Conservation (phyloP, 1,140 invertebrate genomes). For the Sarcophaga bullata region DNA sequence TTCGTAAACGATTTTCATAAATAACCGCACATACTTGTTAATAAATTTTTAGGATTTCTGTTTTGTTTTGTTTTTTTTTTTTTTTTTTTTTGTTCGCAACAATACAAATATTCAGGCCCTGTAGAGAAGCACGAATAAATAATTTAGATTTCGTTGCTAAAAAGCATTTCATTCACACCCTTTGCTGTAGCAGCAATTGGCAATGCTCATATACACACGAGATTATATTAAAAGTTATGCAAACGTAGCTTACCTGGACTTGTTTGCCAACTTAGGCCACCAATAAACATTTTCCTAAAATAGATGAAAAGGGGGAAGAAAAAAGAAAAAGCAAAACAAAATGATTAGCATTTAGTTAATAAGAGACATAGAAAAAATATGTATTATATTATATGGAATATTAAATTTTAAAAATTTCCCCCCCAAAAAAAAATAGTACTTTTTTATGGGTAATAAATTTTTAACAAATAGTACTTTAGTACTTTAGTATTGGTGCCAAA, state of each 20-base stretch:
- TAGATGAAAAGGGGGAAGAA: too few relatives aligned
- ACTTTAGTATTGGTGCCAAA: too few relatives aligned
- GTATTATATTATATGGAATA: too few relatives aligned
- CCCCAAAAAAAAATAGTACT: too few relatives aligned
- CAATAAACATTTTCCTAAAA: conserved; percentile 99
- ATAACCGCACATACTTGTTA: not conserved
- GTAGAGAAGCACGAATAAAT: not conserved
- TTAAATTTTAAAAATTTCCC: too few relatives aligned
- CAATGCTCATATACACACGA: not conserved
- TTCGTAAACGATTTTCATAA: too few relatives aligned
- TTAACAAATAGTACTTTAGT: too few relatives aligned
- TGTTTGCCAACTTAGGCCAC: conserved; percentile 99
- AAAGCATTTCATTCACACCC: conserved; percentile 11
- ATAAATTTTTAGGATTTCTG: not conserved
- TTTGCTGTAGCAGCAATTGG: not conserved
- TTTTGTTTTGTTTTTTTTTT: too few relatives aligned
- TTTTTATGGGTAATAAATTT: too few relatives aligned
- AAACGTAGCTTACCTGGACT: conserved; percentile 91
- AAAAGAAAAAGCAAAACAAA: conserved; percentile 47
- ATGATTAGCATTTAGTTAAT: conserved; percentile 41
- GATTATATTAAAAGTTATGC: too few relatives aligned
- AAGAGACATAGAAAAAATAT: conserved; percentile 70
- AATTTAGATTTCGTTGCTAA: conserved; percentile 16
- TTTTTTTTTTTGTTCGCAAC: not conserved
- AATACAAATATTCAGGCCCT: not conserved